Base-by-base conservation (phyloP, 2,888 invertebrate species). In the Acholoe squamosa region DNA sequence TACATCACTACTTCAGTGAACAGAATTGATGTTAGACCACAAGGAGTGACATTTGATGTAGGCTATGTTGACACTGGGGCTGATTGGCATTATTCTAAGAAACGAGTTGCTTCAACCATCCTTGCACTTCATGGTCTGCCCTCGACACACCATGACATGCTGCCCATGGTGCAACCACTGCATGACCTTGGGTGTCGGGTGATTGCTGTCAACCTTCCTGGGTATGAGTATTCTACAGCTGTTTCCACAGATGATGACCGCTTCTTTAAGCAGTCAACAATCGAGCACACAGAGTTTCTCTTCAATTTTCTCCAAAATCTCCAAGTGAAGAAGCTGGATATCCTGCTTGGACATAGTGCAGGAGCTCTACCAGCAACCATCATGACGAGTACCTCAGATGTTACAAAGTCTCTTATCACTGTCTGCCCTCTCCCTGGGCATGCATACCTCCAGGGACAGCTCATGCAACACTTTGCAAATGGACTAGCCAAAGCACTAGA, bases 171-270 rank as follows among this genome's bases (percentile, higher is more conserved):
- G 0, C 1, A 19, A 0, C 86, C 86, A 0, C 54, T 86, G 19
- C 86, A 86, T 12, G 86, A 86, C 25, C 25, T 54, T 19, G 86
- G 86, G 0, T 86, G 86, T 54, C 52, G 86, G 0, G 86, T 86
- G 54, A 86, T 86, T 33, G 86, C 54, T 0, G 56, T 86, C 0
- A 86, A 86, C 28, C 28, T 86, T 25, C 86, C 86, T 54, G 86
- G 86, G 7, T 86, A 31, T 28, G 22, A 52, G 10, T 28, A 54
- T 28, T 31, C 86, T 1, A 54, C 28, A 16, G 25, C 52, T 1
- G 14, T 5, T 7, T 12, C 14, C 28, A 25, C 54, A 14, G 86
- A 52, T 12, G 86, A 86, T 12, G 52, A 86, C 25, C 12, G 31
- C 0, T 56, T 86, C 33, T 86, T 86, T 54, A 52, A 5, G 7